Evolutionary conservation across 2,888 invertebrate genomes (phyloP).

Genomic region (Biston stratarius): DNA sequence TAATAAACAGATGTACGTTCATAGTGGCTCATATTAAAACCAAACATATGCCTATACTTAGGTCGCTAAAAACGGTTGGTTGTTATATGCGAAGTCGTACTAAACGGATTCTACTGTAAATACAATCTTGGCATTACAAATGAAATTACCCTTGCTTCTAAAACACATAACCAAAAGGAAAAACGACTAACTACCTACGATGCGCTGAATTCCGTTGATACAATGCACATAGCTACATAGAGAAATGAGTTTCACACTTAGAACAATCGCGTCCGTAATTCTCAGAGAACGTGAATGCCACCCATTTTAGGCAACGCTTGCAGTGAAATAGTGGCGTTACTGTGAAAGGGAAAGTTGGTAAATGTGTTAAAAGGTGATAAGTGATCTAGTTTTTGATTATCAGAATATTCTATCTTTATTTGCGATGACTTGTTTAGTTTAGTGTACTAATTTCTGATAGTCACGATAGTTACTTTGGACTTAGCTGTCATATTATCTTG

Average conservation of each 20-base stretch:
- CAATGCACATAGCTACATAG: conserved; percentile 32
- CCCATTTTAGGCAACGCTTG: conserved; percentile 39
- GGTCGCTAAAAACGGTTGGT: too few species aligned
- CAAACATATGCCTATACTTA: too few species aligned
- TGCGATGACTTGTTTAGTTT: conserved; percentile 9
- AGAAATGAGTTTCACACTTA: conserved; percentile 38
- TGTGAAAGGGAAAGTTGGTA: conserved; percentile 46
- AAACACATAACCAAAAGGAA: conserved; percentile 10
- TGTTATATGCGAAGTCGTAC: too few species aligned
- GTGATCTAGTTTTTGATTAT: conserved; percentile 42
- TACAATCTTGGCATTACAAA: not conserved
- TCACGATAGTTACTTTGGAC: not conserved
- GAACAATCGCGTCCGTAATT: conserved; percentile 43
- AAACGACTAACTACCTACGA: conserved; percentile 6
- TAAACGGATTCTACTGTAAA: too few species aligned
- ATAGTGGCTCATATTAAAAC: too few species aligned
- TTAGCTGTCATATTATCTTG: not conserved
- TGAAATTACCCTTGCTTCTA: conserved; percentile 2
- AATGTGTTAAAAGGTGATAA: conserved; percentile 42
- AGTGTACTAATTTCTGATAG: not conserved
- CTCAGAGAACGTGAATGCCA: conserved; percentile 42
- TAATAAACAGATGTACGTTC: too few species aligned
- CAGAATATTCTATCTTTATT: conserved; percentile 31
- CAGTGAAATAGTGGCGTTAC: conserved; percentile 35
- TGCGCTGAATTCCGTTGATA: conserved; percentile 26